Conservation (phyloP, 2,113 vertebrate species). For the Anas platyrhynchos region DNA sequence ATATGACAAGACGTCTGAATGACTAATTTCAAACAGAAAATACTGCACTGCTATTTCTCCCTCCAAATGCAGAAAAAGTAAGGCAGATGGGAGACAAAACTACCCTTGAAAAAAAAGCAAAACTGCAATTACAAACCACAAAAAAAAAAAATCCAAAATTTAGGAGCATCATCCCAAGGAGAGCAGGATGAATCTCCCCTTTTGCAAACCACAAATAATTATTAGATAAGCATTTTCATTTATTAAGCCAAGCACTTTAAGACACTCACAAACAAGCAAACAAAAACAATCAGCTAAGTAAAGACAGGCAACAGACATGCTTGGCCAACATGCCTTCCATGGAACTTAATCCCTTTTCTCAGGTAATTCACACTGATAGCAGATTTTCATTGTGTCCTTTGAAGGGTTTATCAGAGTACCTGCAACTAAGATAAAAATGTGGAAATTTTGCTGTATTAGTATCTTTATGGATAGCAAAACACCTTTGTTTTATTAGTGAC, state of each 20-base stretch:
- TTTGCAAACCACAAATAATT: neutral
- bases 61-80: neutral
- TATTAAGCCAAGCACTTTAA: neutral
- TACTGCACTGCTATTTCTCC: neutral
- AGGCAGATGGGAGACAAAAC: neutral
- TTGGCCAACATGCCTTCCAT: rapidly evolving
- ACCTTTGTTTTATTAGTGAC: neutral
- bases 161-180: rapidly evolving
- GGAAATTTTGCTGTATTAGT: neutral
- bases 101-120: neutral
- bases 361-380: neutral
- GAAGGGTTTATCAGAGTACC: neutral
- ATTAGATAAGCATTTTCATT: neutral
- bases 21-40: neutral
- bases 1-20: neutral
- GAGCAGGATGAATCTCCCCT: neutral
- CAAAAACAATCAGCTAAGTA: neutral
- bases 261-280: neutral
- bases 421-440: neutral
- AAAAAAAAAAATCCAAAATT: neutral
- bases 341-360: neutral
- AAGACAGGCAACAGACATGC: neutral
- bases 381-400: neutral
- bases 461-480: too few species aligned
- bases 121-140: neutral